Evolutionary conservation across 1,140 invertebrate genomes (phyloP).

Genomic region (Aphis gossypii): DNA sequence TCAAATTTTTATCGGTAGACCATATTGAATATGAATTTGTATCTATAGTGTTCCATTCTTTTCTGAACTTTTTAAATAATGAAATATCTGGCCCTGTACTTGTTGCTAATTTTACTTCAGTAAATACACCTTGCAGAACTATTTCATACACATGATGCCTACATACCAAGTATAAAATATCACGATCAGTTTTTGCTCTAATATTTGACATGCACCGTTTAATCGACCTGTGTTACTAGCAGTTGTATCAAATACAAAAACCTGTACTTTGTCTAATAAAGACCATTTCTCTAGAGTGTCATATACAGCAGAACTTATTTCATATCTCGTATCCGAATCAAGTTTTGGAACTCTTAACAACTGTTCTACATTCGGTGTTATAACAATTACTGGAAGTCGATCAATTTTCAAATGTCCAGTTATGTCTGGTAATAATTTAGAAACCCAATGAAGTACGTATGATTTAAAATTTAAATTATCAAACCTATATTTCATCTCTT

Average conservation of each 20-base stretch:
- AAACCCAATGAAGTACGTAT: background rate
- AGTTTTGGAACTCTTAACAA: background rate
- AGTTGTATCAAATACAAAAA: slow-evolving; percentile 62
- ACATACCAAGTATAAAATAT: background rate
- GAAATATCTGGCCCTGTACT: no score
- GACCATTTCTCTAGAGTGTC: background rate
- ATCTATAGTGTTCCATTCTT: background rate
- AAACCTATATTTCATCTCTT: background rate
- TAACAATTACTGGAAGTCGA: slow-evolving; percentile 4
- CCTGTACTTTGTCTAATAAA: background rate
- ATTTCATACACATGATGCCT: background rate
- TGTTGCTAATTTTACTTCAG: no score
- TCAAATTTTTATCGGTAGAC: background rate
- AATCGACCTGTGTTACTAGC: slow-evolving; percentile 62
- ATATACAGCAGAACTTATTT: background rate
- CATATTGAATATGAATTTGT: background rate
- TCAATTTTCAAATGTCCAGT: background rate
- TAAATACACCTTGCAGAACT: no score
- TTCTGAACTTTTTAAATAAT: no score
- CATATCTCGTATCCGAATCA: background rate
- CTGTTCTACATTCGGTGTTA: background rate
- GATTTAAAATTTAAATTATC: background rate
- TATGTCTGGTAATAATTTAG: background rate
- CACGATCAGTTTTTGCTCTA: slow-evolving; percentile 46
- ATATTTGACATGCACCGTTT: slow-evolving; percentile 60